Evolutionary conservation across 2,113 vertebrate species (phyloP).

Genomic region (Phrynosoma platyrhinos): DNA sequence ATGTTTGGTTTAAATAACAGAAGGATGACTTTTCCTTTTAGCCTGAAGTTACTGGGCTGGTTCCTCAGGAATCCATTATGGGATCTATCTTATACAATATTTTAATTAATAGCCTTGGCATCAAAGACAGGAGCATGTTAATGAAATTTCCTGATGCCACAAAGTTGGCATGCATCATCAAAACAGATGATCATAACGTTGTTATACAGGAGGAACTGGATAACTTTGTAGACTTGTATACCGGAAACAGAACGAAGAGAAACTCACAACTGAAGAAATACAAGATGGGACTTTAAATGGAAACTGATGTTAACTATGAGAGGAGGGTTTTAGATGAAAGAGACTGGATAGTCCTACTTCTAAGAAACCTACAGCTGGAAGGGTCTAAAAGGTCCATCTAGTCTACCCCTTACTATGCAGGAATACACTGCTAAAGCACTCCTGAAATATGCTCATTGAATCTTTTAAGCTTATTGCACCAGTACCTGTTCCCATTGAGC

Average conservation of each 20-base stretch:
- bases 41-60: slow-evolving; percentile 19
- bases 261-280: background rate
- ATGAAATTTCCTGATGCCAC: slow-evolving; percentile 37
- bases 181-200: slow-evolving; percentile 13
- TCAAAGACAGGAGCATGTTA: slow-evolving; percentile 30
- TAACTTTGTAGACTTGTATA: slow-evolving; percentile 3
- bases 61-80: slow-evolving; percentile 31
- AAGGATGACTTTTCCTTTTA: slow-evolving; percentile 1
- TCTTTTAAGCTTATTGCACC: too few species aligned
- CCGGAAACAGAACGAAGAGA: slow-evolving; percentile 8
- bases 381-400: background rate
- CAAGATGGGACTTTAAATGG: background rate
- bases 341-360: background rate
- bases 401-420: too few species aligned
- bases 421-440: too few species aligned
- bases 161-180: slow-evolving; percentile 31
- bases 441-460: too few species aligned
- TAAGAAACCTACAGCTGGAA: too few species aligned
- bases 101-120: slow-evolving; percentile 40
- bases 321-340: too few species aligned
- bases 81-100: slow-evolving; percentile 30
- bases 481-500: too few species aligned
- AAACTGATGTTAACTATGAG: background rate
- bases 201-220: slow-evolving; percentile 25
- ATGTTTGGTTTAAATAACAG: background rate